Conservation (phyloP, 2,113 vertebrate genomes). For the Kryptolebias marmoratus region DNA sequence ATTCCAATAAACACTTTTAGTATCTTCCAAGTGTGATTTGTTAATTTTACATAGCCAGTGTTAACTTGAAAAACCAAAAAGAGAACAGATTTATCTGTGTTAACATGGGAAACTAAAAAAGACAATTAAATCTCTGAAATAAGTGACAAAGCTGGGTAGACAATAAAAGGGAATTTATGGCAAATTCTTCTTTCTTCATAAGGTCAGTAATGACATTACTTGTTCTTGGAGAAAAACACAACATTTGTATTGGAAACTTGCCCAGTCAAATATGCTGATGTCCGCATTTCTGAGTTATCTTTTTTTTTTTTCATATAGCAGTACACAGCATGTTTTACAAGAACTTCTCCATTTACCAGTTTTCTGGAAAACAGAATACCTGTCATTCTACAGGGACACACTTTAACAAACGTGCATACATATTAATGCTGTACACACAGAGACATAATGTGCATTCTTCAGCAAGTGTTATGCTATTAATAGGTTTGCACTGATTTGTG, state of each 20-base stretch:
- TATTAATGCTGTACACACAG: conserved; percentile 10
- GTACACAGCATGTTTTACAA: conserved; percentile 18
- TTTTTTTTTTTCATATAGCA: conserved; percentile 1
- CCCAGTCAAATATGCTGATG: conserved; percentile 44
- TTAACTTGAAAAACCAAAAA: too few species aligned
- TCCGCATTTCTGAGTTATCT: conserved; percentile 42
- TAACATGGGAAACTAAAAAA: background rate
- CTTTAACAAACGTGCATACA: conserved; percentile 6
- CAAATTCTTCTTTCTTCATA: conserved; percentile 38
- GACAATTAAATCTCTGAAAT: conserved; percentile 32
- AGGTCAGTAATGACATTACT: conserved; percentile 45
- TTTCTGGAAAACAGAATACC: conserved; percentile 1
- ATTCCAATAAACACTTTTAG: background rate
- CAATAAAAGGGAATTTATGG: background rate
- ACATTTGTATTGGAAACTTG: conserved; percentile 40
- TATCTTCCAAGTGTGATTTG: too few species aligned
- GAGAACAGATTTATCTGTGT: too few species aligned
- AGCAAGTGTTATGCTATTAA: conserved; percentile 32
- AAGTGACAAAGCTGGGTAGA: conserved; percentile 3
- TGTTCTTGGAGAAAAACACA: conserved; percentile 42
- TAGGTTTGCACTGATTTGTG: conserved; percentile 2
- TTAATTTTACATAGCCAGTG: too few species aligned
- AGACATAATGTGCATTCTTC: conserved; percentile 4
- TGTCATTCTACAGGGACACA: conserved; percentile 13
- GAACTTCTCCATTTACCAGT: conserved; percentile 26